Conservation (phyloP, 2,888 invertebrate genomes). For the Drosophila testacea region DNA sequence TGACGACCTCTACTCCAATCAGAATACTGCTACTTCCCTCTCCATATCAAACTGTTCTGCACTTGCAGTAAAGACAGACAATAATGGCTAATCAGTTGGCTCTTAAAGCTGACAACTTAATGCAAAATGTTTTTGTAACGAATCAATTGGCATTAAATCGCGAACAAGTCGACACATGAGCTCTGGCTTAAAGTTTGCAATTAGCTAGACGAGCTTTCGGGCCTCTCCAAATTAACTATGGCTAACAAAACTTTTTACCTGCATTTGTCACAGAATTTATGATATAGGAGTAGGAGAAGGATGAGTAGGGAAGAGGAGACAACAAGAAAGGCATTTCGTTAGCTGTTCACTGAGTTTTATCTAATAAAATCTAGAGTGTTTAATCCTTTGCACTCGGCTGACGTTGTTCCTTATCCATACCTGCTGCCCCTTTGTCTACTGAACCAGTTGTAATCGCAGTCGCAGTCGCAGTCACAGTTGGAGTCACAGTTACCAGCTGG, state of each 20-base stretch:
- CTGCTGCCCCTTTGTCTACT: constrained; percentile 30
- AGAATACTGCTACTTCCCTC: neutral
- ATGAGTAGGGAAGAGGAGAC: constrained; percentile 6
- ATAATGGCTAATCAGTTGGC: constrained; percentile 66
- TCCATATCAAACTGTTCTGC: neutral
- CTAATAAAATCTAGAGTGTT: constrained; percentile 80
- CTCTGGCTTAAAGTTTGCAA: constrained; percentile 47
- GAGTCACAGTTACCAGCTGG: constrained; percentile 44
- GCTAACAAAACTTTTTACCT: constrained; percentile 72
- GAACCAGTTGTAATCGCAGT: constrained; percentile 20
- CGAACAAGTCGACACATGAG: constrained; percentile 34
- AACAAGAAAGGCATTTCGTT: constrained; percentile 45
- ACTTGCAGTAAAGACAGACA: constrained; percentile 29
- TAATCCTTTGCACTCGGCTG: constrained; percentile 76
- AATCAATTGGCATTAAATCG: constrained; percentile 74
- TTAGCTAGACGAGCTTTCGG: constrained; percentile 40
- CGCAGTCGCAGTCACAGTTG: constrained; percentile 7
- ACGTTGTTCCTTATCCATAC: constrained; percentile 44
- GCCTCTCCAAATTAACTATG: constrained; percentile 30
- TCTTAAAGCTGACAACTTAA: constrained; percentile 57
- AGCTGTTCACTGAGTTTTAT: constrained; percentile 73
- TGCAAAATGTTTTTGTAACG: constrained; percentile 67
- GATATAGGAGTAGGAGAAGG: constrained; percentile 40
- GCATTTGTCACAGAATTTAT: constrained; percentile 79
- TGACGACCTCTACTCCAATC: neutral